Evolutionary conservation across 2,113 vertebrate genomes (phyloP).

Genomic region (Podarcis muralis): DNA sequence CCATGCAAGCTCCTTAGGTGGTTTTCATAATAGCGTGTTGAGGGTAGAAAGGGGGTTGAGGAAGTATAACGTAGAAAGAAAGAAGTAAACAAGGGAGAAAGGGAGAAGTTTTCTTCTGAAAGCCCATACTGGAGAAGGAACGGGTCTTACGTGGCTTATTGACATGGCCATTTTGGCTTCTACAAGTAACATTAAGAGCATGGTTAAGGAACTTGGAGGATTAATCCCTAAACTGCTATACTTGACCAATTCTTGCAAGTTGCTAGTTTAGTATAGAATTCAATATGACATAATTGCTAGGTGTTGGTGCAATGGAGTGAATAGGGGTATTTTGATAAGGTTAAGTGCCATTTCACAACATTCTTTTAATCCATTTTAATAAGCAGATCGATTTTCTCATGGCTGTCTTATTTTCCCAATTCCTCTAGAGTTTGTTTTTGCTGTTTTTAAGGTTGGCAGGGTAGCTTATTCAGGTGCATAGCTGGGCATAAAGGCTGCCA

Average conservation of each 20-base stretch:
- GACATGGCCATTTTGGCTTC: neutral
- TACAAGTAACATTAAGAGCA: neutral
- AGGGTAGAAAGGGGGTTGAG: neutral
- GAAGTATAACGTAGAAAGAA: neutral
- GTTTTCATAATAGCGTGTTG: constrained; percentile 25
- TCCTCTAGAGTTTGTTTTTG: neutral
- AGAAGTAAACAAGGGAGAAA: neutral
- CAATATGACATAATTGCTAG: neutral
- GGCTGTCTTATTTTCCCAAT: neutral
- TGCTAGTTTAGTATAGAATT: neutral
- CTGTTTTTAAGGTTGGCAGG: neutral
- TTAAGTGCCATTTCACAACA: neutral
- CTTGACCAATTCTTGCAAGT: neutral
- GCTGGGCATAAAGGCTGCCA: neutral
- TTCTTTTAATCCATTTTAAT: neutral
- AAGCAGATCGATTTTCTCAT: neutral
- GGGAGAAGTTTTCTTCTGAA: neutral
- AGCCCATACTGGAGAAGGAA: neutral
- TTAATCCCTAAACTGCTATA: neutral
- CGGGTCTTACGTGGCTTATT: neutral
- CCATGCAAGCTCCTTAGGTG: constrained; percentile 8
- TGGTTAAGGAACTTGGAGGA: neutral
- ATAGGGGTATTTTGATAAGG: neutral
- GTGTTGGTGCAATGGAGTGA: neutral
- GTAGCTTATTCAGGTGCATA: neutral